These are phyloP conservation scores for Porites lutea DNA, from an alignment of 64 coral and sea anemone genomes.

Conservation along the genomic window DNA sequence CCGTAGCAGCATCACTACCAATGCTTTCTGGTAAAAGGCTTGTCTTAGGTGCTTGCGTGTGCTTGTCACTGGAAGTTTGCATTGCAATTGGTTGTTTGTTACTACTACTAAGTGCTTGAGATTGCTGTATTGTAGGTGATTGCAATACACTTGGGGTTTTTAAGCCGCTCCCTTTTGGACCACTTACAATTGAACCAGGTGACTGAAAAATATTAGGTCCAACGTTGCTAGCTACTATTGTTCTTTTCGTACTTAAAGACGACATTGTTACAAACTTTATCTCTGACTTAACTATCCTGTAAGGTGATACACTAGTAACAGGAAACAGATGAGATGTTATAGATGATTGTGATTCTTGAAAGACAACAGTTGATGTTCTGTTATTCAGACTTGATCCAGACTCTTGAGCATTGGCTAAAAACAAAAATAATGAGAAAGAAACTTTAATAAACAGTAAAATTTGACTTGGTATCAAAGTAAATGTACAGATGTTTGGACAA, in stretches of 20 bases:
- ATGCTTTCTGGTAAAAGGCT: neutral
- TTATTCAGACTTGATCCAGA: neutral
- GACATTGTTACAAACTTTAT: too few relatives aligned
- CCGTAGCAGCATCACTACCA: neutral
- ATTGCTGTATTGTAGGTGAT: neutral
- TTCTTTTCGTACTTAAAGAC: neutral
- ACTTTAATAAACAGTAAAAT: neutral
- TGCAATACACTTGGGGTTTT: neutral
- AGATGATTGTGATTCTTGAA: too few relatives aligned
- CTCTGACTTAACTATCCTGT: neutral
- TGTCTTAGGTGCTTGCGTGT: neutral
- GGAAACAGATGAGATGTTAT: neutral
- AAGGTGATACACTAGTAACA: neutral
- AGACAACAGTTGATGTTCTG: neutral
- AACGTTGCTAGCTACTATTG: neutral
- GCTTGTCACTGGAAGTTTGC: neutral
- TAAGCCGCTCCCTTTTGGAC: too few relatives aligned
- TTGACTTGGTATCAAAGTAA: too few relatives aligned
- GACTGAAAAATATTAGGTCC: neutral
- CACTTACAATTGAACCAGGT: neutral
- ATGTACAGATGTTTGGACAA: too few relatives aligned
- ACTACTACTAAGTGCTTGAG: neutral
- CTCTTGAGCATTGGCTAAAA: conserved; percentile 9
- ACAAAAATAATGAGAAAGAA: neutral
- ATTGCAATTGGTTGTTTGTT: neutral